phyloP scores from a whole-genome alignment of 53 echinoderm and acorn worm genomes.

The Echinometra lucunter region DNA sequence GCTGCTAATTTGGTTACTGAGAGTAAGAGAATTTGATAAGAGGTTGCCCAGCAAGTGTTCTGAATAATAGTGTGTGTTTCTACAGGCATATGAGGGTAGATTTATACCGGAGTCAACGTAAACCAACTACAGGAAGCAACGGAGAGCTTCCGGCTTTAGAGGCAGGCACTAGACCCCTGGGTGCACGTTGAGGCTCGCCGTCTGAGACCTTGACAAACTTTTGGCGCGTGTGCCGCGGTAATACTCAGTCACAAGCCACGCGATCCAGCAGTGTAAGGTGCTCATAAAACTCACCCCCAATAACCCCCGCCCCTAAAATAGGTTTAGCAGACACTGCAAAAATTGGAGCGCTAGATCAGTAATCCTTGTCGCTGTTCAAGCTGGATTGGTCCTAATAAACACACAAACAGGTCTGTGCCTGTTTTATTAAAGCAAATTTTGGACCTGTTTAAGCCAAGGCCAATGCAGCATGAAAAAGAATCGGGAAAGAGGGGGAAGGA shows the following conservation, averaged over 20 bases:
- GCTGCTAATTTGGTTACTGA: slow-evolving; percentile 58
- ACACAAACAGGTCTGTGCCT: slow-evolving; percentile 38
- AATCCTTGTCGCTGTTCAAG: slow-evolving; percentile 24
- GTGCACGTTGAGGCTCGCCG: slow-evolving; percentile 58
- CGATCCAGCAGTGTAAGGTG: slow-evolving; percentile 41
- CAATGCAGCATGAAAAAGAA: slow-evolving; percentile 40
- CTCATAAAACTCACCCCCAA: slow-evolving; percentile 58
- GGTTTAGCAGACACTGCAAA: slow-evolving; percentile 73
- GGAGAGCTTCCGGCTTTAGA: slow-evolving; percentile 66
- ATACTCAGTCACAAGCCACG: slow-evolving; percentile 57
- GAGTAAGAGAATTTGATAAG: slow-evolving; percentile 56
- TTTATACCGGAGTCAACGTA: slow-evolving; percentile 74
- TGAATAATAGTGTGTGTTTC: slow-evolving; percentile 61
- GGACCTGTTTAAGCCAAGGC: slow-evolving; percentile 53
- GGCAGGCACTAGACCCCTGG: slow-evolving; percentile 70
- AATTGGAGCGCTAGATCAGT: slow-evolving; percentile 1
- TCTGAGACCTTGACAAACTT: slow-evolving; percentile 71
- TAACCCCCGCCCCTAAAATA: slow-evolving; percentile 69
- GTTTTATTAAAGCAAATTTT: slow-evolving; percentile 41
- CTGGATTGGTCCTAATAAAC: slow-evolving; percentile 36
- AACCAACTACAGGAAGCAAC: slow-evolving; percentile 72
- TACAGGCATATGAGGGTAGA: slow-evolving; percentile 69
- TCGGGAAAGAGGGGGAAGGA: slow-evolving; percentile 39
- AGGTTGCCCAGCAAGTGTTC: slow-evolving; percentile 60
- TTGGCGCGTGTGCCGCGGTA: slow-evolving; percentile 67